Base-by-base conservation (phyloP, 2,113 vertebrate genomes). In the Setophaga kirtlandii region DNA sequence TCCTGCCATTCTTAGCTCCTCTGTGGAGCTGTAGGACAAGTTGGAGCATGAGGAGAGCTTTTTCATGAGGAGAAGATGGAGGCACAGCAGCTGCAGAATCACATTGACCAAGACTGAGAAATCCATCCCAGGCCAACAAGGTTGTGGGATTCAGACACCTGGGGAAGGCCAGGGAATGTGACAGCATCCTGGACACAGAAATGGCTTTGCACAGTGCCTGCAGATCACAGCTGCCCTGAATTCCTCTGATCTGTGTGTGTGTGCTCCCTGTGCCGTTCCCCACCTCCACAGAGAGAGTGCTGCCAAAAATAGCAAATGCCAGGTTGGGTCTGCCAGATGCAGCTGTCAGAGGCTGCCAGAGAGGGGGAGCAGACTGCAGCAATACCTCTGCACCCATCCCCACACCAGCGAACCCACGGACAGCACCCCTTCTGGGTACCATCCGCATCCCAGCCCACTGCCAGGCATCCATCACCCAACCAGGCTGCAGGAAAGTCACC, bases 291-390 rank as follows among this genome's bases (percentile, higher is more conserved):
- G 79, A 90, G 94, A 56, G 53, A 19, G 44, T 0, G 1, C 44
- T 95, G 83, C 87, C 63, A 71, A 41, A 74, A 89, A 63, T 56
- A 87, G 84, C 41, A 91, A 41, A 52, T 27, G 87, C 90, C 92
- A 85, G 63, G 55, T 80, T 50, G 71, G 58, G 14, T 89, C 71
- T 86, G 76, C 80, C 70, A 93, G 92, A 55, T 60, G 68, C 81
- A 65, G 8, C 63, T 0, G 1, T 91, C 92, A 44, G 71, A 52
- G 50, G 63, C 58, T 80, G 2, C 58, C 39, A 23, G 53, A 80
- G 83, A 77, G 64, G 55, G 39, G 71, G 50, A 94, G 49, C 63
- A 79, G 63, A 7, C 67, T 42, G 68, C 59, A 80, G 83, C 47
- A 62, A 19, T 35, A 27, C 50, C 18, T 81, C 78, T 30, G 8